Evolutionary conservation across 2,888 invertebrate species (phyloP), one percentile per base, ranked within the genome.

Genomic region (Erannis defoliaria): DNA sequence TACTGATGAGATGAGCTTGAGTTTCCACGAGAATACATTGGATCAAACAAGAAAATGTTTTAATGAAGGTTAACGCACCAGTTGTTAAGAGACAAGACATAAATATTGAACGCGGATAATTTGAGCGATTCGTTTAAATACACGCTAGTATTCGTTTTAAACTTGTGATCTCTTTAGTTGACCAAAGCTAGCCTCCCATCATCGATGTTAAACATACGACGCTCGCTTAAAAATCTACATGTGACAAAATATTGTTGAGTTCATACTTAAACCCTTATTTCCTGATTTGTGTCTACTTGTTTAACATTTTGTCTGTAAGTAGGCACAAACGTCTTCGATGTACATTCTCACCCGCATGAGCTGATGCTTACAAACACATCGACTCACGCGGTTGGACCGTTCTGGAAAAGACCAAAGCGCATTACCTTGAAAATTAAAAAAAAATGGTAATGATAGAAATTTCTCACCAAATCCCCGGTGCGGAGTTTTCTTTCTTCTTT

Each of bases 341-440:
- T 68, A 16, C 3, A 23, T 23, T 12, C 40, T 50, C 53, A 12
- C 19, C 1, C 56, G 23, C 64, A 60, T 59, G 66, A 72, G 72
- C 51, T 53, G 62, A 42, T 68, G n/a, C n/a, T n/a, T n/a, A n/a
- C n/a, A n/a, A n/a, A n/a, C 49, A 43, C 56, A 56, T 59, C 23
- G 55, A 62, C 50, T 68, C 56, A 42, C 54, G 56, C 37, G 45
- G 18, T 33, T 1, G 46, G 46, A 49, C 67, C 79, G 51, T 72
- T 77, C 90, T 91, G 89, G 76, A 88, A 89, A 85, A 90, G 92
- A 92, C 68, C 92, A 92, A 90, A 91, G 89, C 45, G 74, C 73
- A 84, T 77, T 79, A 90, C 84, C 91, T 79, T 61, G 87, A 85
- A 90, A 56, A 70, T 40, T 55, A 50, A 56, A 63, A 46, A 31